Conservation (phyloP, 2,113 vertebrate species). For the Otis tarda region DNA sequence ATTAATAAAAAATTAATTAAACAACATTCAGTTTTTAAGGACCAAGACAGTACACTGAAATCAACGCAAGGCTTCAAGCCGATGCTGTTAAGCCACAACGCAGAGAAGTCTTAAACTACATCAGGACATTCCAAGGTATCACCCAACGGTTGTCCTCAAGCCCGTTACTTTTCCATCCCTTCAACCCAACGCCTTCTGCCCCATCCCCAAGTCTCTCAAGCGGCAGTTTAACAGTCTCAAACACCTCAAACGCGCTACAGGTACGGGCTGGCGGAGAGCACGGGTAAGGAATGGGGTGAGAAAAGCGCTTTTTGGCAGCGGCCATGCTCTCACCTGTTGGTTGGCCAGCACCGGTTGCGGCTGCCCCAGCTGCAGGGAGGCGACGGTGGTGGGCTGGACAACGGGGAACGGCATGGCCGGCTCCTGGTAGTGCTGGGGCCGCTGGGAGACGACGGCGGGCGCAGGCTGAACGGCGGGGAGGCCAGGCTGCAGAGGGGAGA, state of each 20-base stretch:
- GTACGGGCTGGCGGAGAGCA: rapidly evolving
- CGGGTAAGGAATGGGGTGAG: rapidly evolving
- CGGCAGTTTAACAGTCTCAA: background rate
- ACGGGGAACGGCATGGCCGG: slow-evolving; percentile 60
- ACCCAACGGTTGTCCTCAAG: background rate
- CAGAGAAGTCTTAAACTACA: background rate
- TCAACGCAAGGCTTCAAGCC: background rate
- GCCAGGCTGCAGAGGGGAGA: slow-evolving; percentile 64
- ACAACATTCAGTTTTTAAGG: background rate
- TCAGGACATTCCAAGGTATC: background rate
- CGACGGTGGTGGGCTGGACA: slow-evolving; percentile 58
- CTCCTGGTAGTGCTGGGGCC: slow-evolving; percentile 76
- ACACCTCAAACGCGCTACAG: background rate
- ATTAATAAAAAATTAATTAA: background rate
- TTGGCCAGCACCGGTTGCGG: slow-evolving; percentile 48
- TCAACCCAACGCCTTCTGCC: background rate
- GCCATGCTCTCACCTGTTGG: slow-evolving; percentile 79
- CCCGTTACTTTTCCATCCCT: background rate
- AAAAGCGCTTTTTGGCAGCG: rapidly evolving
- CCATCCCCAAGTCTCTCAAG: background rate
- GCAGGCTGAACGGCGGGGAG: background rate
- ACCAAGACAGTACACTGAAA: background rate
- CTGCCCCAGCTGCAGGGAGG: slow-evolving; percentile 56
- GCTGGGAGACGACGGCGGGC: background rate
- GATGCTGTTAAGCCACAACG: background rate